Base-by-base conservation (phyloP, 2,888 invertebrate species). In the Icerya purchasi region DNA sequence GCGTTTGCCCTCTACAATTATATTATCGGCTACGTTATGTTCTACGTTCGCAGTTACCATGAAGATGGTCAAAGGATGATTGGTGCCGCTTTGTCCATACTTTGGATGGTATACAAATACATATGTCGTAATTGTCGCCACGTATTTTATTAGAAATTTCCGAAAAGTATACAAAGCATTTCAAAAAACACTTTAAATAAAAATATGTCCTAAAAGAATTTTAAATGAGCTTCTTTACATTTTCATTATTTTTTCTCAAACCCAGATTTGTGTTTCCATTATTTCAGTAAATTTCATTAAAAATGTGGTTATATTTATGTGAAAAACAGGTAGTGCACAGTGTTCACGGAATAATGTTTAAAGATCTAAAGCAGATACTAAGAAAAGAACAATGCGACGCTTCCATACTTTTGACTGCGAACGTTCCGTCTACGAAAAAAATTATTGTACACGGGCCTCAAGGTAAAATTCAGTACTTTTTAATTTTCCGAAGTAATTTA, bases 341-440 rank as follows among this genome's bases (percentile, higher is more conserved):
- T 70, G 96, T 98, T 0, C 93, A 97, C 69, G 97, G 97, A 20
- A 92, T 99, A 62, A 96, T 94, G 85, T 97, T 99, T 70, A 99
- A 99, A 74, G 98, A 99, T 73, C 75, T 99, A 22, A 99, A 98
- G 69, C 97, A 98, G 74, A 97, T 97, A 64, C 74, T 99, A 63
- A 80, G 97, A 58, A 98, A 98, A 70, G 98, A 98, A 70, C 98
- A 99, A 70, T 98, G 97, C 69, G 98, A 99, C 73, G 94, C 97
- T 0, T 93, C 94, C 0, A 87, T 99, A 68, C 75, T 99, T 63
- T 77, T 99, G 1, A 97, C 97, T 0, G 98, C 98, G 2, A 98
- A 98, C 73, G 96, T 99, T 19, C 98, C 98, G 0, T 94, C 96
- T 1, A 96, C 98, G 1, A 99, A 99, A 73, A 98, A 97, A 73